Conservation (phyloP, 2,888 invertebrate genomes). For the Lissocephala sabroskyi region DNA sequence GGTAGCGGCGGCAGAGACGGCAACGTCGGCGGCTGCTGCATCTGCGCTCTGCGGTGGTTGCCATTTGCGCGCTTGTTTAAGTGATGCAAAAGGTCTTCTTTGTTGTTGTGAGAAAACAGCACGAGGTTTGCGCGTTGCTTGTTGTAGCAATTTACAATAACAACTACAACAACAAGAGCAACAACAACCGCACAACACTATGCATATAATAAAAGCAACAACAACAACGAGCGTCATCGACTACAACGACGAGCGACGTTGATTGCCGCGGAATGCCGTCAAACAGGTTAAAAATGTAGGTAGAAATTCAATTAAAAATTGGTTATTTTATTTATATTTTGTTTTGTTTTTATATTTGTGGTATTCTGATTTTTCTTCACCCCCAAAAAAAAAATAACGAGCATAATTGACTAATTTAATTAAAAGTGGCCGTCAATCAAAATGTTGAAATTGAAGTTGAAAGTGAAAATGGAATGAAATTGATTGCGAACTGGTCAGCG, state of each 20-base stretch:
- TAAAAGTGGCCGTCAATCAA: constrained; percentile 53
- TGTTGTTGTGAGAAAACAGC: constrained; percentile 48
- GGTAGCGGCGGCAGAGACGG: constrained; percentile 3
- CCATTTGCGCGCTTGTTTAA: constrained; percentile 2
- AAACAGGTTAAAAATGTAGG: constrained; percentile 70
- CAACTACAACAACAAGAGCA: constrained; percentile 27
- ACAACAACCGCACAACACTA: constrained; percentile 15
- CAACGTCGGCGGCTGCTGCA: constrained; percentile 7
- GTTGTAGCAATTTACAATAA: constrained; percentile 54
- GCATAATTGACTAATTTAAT: constrained; percentile 53
- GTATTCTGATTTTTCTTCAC: background rate
- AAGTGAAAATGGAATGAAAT: constrained; percentile 55
- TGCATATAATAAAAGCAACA: constrained; percentile 27
- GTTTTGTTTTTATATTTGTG: constrained; percentile 16
- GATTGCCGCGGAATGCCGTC: constrained; percentile 69
- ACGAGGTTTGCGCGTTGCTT: constrained; percentile 57
- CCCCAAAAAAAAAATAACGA: background rate
- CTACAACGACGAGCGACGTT: constrained; percentile 57
- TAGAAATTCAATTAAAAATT: constrained; percentile 68
- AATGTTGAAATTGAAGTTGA: constrained; percentile 42
- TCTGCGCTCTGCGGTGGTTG: constrained; percentile 7
- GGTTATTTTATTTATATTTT: constrained; percentile 69
- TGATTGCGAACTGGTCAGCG: constrained; percentile 27
- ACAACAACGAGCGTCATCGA: constrained; percentile 49
- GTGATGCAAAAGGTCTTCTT: constrained; percentile 56